A percentile compares a stretch with the other conserved stretches of the same genome.
Conservation (phyloP, 2,113 vertebrate species). For the Oxygymnocypris stewartii region DNA sequence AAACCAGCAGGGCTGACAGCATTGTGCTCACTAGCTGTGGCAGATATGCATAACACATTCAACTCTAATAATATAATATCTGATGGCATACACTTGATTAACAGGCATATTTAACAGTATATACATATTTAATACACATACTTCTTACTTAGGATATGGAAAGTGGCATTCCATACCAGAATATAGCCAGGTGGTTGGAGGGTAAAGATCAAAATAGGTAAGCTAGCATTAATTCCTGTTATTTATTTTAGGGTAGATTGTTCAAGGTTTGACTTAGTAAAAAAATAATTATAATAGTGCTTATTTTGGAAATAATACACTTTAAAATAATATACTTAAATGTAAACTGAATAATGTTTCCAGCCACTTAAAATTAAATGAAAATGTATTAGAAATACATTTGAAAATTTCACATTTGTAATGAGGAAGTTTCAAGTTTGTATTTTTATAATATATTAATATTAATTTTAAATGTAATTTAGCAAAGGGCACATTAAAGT, state of each 20-base stretch:
- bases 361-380: too few relatives aligned
- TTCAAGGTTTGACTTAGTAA: not conserved
- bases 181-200: not conserved
- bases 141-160: not conserved
- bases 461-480: too few relatives aligned
- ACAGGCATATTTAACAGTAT: not conserved
- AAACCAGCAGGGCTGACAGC: conserved; percentile 34
- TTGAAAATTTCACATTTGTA: too few relatives aligned
- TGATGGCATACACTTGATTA: not conserved
- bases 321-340: not conserved
- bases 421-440: too few relatives aligned
- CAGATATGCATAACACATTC: conserved; percentile 25
- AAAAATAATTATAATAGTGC: not conserved
- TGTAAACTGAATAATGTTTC: not conserved
- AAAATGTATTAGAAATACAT: too few relatives aligned
- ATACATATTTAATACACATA: not conserved
- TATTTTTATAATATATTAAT: too few relatives aligned
- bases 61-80: not conserved
- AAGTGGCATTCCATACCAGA: not conserved
- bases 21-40: conserved; percentile 28
- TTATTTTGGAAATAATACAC: not conserved
- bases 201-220: not conserved
- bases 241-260: not conserved
- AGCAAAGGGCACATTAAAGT: too few relatives aligned
- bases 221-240: not conserved